phyloP scores from a whole-genome alignment of 2,113 vertebrate species.

The Brachypodius melanocephalos region DNA sequence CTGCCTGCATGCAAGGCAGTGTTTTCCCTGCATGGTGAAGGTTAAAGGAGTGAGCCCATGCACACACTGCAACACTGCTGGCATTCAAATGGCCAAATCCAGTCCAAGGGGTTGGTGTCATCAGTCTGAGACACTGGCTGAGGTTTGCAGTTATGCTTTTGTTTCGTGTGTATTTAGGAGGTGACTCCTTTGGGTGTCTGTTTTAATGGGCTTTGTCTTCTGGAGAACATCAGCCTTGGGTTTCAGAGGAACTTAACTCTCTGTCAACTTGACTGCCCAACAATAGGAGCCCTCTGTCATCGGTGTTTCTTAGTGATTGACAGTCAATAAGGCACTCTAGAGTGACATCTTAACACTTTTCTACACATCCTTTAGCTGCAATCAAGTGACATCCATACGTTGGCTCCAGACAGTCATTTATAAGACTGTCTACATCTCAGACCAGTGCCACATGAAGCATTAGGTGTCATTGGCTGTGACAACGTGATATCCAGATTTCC shows the following conservation, averaged over 20 bases:
- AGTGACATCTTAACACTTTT: neutral
- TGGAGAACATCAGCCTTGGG: neutral
- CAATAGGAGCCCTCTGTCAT: neutral
- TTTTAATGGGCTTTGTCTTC: neutral
- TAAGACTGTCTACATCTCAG: neutral
- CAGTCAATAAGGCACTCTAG: neutral
- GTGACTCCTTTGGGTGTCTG: neutral
- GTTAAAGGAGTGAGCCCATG: neutral
- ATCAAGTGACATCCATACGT: neutral
- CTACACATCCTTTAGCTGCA: neutral
- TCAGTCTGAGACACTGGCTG: neutral
- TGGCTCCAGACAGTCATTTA: neutral
- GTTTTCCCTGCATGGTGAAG: neutral
- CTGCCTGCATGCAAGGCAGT: neutral
- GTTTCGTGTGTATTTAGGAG: neutral
- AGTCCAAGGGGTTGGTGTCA: neutral
- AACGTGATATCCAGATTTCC: neutral
- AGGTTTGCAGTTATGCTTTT: neutral
- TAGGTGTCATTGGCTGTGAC: neutral
- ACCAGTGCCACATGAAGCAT: neutral
- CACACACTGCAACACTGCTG: neutral
- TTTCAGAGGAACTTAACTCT: neutral
- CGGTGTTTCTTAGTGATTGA: neutral
- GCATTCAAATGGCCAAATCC: neutral
- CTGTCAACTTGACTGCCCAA: neutral